Percentiles rank a stretch among this genome's conserved stretches.
These are phyloP conservation scores for Ectemnius continuus DNA, from an alignment of 2,888 invertebrate species.

Conservation along the genomic window DNA sequence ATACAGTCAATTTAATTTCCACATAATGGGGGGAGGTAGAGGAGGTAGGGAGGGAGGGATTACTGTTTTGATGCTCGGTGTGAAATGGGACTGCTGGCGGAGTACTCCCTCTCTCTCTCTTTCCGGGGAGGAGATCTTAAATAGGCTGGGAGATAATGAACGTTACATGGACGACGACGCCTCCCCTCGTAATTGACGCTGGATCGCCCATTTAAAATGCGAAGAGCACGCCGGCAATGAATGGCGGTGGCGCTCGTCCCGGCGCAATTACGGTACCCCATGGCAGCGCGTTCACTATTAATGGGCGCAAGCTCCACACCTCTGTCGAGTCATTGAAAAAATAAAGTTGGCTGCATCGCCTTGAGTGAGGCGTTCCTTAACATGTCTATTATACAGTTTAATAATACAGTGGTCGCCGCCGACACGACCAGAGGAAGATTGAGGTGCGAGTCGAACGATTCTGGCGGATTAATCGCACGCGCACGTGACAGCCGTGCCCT, in stretches of 20 bases:
- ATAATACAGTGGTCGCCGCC: conserved; percentile 39
- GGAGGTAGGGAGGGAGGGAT: no score
- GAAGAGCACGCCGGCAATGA: neutral
- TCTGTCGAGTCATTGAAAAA: conserved; percentile 19
- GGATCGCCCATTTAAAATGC: conserved; percentile 3
- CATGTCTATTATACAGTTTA: conserved; percentile 46
- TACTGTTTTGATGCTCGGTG: neutral
- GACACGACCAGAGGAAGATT: conserved; percentile 24
- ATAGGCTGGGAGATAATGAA: neutral
- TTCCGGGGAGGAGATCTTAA: neutral
- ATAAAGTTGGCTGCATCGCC: conserved; percentile 63
- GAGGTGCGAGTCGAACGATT: conserved; percentile 31
- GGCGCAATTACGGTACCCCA: neutral
- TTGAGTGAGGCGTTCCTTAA: conserved; percentile 45
- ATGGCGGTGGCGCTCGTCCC: neutral
- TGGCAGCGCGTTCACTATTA: no score
- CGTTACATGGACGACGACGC: conserved; percentile 2
- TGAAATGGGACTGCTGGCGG: neutral
- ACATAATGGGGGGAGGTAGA: neutral
- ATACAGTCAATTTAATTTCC: conserved; percentile 58
- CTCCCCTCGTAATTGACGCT: conserved; percentile 10
- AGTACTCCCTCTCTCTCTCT: neutral
- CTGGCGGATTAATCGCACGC: conserved; percentile 3
- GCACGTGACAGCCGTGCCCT: neutral
- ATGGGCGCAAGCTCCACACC: neutral